Conservation (phyloP, 2,113 vertebrate species). For the Apodemus sylvaticus region DNA sequence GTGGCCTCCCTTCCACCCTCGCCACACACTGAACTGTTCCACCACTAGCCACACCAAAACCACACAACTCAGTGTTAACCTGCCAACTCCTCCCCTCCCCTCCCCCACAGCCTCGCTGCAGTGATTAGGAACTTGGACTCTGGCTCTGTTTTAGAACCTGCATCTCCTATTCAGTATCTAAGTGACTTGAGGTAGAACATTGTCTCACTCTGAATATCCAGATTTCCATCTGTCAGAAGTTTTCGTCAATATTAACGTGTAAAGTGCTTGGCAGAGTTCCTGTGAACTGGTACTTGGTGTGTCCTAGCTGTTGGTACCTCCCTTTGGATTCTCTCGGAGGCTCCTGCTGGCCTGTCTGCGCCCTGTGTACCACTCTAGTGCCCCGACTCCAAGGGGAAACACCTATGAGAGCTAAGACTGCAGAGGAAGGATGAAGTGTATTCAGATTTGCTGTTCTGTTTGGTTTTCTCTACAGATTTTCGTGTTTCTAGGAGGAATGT, state of each 20-base stretch:
- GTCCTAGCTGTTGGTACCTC: constrained; percentile 9
- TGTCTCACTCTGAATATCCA: constrained; percentile 38
- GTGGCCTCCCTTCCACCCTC: neutral
- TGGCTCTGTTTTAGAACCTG: neutral
- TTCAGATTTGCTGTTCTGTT: constrained; percentile 29
- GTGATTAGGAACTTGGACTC: neutral
- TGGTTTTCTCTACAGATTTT: constrained; percentile 89
- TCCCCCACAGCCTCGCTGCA: neutral
- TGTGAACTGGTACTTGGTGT: constrained; percentile 33
- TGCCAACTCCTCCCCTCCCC: neutral
- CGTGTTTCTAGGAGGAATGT: constrained; percentile 90
- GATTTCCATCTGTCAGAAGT: neutral
- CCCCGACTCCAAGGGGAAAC: neutral
- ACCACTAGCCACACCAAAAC: neutral
- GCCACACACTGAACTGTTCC: neutral
- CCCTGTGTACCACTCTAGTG: neutral
- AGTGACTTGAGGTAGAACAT: constrained; percentile 38
- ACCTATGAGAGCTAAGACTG: constrained; percentile 7
- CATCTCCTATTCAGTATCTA: neutral
- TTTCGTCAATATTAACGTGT: constrained; percentile 41
- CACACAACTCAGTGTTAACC: constrained; percentile 4
- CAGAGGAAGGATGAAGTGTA: neutral
- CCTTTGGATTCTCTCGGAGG: neutral
- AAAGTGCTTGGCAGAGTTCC: neutral
- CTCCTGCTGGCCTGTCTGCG: neutral